These are phyloP conservation scores for Leptestheria dahalacensis DNA, from an alignment of 1,140 invertebrate genomes.

Conservation along the genomic window DNA sequence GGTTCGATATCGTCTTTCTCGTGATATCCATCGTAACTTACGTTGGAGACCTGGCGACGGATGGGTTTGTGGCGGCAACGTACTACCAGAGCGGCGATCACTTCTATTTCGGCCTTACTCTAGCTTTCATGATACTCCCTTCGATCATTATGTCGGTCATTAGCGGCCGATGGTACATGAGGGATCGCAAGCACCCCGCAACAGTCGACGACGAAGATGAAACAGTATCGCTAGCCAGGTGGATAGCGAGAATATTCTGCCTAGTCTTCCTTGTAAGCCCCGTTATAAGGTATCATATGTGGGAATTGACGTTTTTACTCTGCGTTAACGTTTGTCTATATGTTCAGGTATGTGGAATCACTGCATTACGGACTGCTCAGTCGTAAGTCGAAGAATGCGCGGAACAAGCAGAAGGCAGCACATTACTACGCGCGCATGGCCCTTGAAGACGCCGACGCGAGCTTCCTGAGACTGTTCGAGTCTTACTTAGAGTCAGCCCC, in stretches of 20 bases:
- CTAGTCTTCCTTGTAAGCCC: slow-evolving; percentile 3
- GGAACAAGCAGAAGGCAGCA: slow-evolving; percentile 32
- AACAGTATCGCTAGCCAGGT: slow-evolving; percentile 2
- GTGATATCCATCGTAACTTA: slow-evolving; percentile 9
- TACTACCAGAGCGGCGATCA: slow-evolving; percentile 5
- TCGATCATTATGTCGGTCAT: slow-evolving; percentile 9
- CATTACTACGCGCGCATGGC: slow-evolving; percentile 58
- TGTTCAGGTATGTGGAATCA: slow-evolving; percentile 40
- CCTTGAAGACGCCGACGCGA: slow-evolving; percentile 68
- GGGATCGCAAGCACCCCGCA: slow-evolving; percentile 8
- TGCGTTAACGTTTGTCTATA: slow-evolving; percentile 1
- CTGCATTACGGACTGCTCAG: slow-evolving; percentile 40
- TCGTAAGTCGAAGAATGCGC: slow-evolving; percentile 29
- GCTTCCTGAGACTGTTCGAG: slow-evolving; percentile 69
- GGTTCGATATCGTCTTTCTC: slow-evolving; percentile 10
- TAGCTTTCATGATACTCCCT: slow-evolving; percentile 11
- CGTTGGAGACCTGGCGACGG: slow-evolving; percentile 9
- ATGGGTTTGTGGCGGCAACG: slow-evolving; percentile 10
- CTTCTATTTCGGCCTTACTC: slow-evolving; percentile 12
- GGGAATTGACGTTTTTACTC: neutral
- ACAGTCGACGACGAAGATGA: neutral
- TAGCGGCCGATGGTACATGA: slow-evolving; percentile 10
- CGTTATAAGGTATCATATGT: slow-evolving; percentile 3
- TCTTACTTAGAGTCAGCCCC: slow-evolving; percentile 79
- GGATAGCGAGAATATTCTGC: slow-evolving; percentile 9